A percentile compares a stretch with the other conserved stretches of the same genome.
Evolutionary conservation across 2,797 vertebrate species (phyloP).

Genomic region (Ctenochaetus hawaiiensis): DNA sequence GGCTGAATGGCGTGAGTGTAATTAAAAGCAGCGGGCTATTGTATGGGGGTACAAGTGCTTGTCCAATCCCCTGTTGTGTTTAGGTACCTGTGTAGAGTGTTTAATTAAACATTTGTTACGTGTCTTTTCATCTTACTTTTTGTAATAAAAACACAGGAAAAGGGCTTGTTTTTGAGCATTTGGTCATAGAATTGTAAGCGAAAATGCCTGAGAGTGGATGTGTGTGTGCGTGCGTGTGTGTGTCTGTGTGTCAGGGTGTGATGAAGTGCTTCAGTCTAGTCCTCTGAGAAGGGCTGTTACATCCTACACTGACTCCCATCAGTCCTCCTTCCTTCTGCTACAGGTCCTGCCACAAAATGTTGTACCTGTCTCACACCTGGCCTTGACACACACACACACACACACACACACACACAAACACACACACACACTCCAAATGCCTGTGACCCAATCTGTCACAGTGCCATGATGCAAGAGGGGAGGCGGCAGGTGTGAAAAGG

Average conservation of each 20-base stretch:
- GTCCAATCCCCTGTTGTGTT: constrained; percentile 63
- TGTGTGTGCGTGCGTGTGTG: constrained; percentile 15
- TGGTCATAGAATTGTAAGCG: constrained; percentile 30
- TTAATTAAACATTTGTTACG: constrained; percentile 60
- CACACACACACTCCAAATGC: constrained; percentile 21
- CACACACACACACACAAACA: constrained; percentile 32
- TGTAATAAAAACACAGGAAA: constrained; percentile 10
- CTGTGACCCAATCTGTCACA: constrained; percentile 61
- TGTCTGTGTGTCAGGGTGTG: constrained; percentile 34
- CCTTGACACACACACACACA: constrained; percentile 26
- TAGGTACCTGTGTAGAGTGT: constrained; percentile 53
- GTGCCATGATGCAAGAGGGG: constrained; percentile 65
- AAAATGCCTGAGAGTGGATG: constrained; percentile 2
- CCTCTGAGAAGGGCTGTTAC: constrained; percentile 55
- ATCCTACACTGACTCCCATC: constrained; percentile 56
- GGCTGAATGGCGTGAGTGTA: constrained; percentile 61
- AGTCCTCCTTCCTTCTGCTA: constrained; percentile 45
- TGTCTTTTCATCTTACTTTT: constrained; percentile 35
- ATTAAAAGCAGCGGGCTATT: constrained; percentile 77
- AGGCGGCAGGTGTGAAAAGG: constrained; percentile 78
- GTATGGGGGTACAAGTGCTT: constrained; percentile 52
- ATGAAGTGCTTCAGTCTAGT: constrained; percentile 37
- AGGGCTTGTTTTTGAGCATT: constrained; percentile 6
- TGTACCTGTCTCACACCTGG: constrained; percentile 71
- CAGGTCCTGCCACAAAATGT: constrained; percentile 39